phyloP scores from a whole-genome alignment of 2,888 invertebrate species.

The Agonopterix alstromeriana region DNA sequence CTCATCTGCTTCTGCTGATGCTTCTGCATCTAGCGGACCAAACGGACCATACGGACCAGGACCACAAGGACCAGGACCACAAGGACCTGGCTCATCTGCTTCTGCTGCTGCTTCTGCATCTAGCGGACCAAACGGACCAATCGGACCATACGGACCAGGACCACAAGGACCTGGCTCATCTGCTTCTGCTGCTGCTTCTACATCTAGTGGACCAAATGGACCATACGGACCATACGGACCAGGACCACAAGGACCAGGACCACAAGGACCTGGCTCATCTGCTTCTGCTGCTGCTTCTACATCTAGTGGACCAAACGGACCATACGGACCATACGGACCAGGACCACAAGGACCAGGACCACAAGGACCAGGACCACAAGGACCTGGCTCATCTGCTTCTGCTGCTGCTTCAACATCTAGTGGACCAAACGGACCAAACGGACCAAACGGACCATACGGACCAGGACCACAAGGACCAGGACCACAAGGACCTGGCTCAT shows the following conservation, averaged over 20 bases:
- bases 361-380: background rate
- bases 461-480: background rate
- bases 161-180: too few species aligned
- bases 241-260: too few species aligned
- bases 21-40: too few species aligned
- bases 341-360: background rate
- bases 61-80: conserved; percentile 1
- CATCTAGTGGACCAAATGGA: too few species aligned
- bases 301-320: too few species aligned
- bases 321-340: too few species aligned
- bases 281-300: too few species aligned
- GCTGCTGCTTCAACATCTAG: background rate
- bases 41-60: conserved; percentile 2
- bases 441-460: background rate
- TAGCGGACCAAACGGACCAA: background rate
- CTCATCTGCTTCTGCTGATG: too few species aligned
- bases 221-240: too few species aligned
- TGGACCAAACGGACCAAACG: conserved; percentile 1
- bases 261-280: too few species aligned
- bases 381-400: background rate
- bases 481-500: conserved; percentile 3
- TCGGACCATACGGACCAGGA: background rate
- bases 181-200: too few species aligned
- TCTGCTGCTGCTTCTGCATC: background rate
- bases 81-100: background rate